These are phyloP conservation scores for Drosophila kuntzei DNA, from an alignment of 2,888 invertebrate species.

Conservation along the genomic window DNA sequence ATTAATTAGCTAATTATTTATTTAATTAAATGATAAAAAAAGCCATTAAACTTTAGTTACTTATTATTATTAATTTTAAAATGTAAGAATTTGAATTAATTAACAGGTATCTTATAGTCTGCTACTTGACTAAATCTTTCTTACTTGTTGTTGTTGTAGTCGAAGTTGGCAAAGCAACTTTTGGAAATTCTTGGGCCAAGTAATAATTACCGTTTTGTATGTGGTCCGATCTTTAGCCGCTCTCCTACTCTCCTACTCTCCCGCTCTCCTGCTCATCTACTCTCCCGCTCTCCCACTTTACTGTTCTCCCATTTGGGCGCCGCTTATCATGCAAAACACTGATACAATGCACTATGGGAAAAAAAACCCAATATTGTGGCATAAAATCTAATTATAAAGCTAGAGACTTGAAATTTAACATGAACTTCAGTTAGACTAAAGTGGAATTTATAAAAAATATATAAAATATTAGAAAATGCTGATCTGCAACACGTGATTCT, in stretches of 20 bases:
- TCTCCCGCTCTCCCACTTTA: background rate
- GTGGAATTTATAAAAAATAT: too few relatives aligned
- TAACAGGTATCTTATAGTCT: background rate
- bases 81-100: too few relatives aligned
- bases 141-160: constrained; percentile 9
- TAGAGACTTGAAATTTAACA: too few relatives aligned
- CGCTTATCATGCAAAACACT: constrained; percentile 31
- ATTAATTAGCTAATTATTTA: too few relatives aligned
- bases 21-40: too few relatives aligned
- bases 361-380: too few relatives aligned
- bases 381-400: too few relatives aligned
- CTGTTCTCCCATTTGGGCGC: background rate
- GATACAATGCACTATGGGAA: too few relatives aligned
- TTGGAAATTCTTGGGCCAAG: constrained; percentile 52
- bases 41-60: too few relatives aligned
- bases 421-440: background rate
- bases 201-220: constrained; percentile 65
- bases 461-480: too few relatives aligned
- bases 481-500: too few relatives aligned
- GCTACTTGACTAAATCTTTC: background rate
- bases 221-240: constrained; percentile 39
- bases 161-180: constrained; percentile 44
- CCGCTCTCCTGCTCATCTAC: background rate
- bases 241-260: constrained; percentile 4
- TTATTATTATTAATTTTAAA: too few relatives aligned